Conservation (phyloP, 2,888 invertebrate genomes). For the Epicampocera succincta region DNA sequence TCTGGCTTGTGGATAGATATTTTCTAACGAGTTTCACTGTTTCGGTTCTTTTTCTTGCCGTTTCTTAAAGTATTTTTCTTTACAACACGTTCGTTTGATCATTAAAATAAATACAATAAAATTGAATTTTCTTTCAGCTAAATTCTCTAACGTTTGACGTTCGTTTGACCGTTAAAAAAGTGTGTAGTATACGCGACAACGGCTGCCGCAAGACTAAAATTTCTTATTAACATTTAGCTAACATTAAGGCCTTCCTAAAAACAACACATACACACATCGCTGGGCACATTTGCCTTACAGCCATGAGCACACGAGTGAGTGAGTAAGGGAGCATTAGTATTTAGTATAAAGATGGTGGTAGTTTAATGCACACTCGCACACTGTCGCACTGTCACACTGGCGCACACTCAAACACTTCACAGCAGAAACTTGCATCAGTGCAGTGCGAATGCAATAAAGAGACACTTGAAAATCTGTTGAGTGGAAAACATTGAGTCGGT, state of each 20-base stretch:
- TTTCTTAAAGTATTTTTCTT: slow-evolving; percentile 23
- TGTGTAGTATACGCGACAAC: slow-evolving; percentile 65
- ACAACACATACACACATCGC: slow-evolving; percentile 66
- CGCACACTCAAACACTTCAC: neutral
- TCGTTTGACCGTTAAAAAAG: slow-evolving; percentile 40
- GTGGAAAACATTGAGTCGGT: slow-evolving; percentile 34
- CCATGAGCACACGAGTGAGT: slow-evolving; percentile 43
- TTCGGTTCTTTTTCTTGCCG: neutral
- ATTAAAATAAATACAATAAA: neutral
- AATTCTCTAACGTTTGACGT: slow-evolving; percentile 31
- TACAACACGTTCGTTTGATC: slow-evolving; percentile 50
- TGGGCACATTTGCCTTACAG: slow-evolving; percentile 10
- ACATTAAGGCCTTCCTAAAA: slow-evolving; percentile 74
- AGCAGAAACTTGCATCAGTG: slow-evolving; percentile 42
- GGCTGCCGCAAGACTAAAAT: slow-evolving; percentile 70
- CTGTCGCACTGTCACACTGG: too few species aligned
- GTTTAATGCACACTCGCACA: slow-evolving; percentile 9
- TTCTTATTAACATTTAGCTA: slow-evolving; percentile 69
- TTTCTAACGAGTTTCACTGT: slow-evolving; percentile 6
- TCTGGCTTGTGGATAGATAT: neutral
- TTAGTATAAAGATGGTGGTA: slow-evolving; percentile 57
- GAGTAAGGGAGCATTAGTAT: slow-evolving; percentile 50
- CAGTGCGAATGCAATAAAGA: slow-evolving; percentile 50
- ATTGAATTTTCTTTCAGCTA: too few species aligned
- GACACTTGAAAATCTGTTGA: slow-evolving; percentile 41